Evolutionary conservation across 1,140 invertebrate genomes (phyloP), one percentile per base, ranked within the genome.

Genomic region (Hypothenemus hampei): DNA sequence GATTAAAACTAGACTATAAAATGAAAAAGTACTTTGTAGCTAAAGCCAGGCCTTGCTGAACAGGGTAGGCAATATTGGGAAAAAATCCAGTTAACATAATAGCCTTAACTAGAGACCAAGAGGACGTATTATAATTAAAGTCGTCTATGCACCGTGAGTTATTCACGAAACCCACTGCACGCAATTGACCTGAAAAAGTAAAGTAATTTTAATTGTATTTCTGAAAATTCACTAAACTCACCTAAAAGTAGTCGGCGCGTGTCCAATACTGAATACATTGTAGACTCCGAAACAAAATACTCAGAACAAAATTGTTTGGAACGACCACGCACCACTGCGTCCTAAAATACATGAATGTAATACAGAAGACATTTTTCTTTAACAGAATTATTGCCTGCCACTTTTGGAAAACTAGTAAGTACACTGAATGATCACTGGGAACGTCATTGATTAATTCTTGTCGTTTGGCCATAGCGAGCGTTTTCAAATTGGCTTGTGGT

Each of bases 51-150:
- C 47, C 49, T 7, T 23, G 50, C 18, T 55, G 24, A 3, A 36
- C n/a, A 7, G 56, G 59, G 52, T 84, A 75, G 33, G 90, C 87
- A 19, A 97, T 72, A 65, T 93, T 91, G 0, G 93, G 93, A 75
- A 95, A 97, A 20, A 89, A 74, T 3, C 92, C 93, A 20, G 85
- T 86, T 40, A 84, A 82, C 3, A 98, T 67, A 3, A 90, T 89
- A 2, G 91, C 93, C 72, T 97, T 97, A 0, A 97, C 86, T 10
- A 95, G 80, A 11, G 88, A 82, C 92, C 93, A 97, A 71, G 89
- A 91, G 63, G 89, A 84, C 1, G 92, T 91, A 73, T 94, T 90
- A 0, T 76, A 70, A 74, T 97, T 97, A 3, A 89, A 74, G 59
- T 85, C 83, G 59, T 83, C 74, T 20, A 92, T 85, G 13, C 45